phyloP scores from a whole-genome alignment of 2,113 vertebrate species.

The Anoplopoma fimbria region DNA sequence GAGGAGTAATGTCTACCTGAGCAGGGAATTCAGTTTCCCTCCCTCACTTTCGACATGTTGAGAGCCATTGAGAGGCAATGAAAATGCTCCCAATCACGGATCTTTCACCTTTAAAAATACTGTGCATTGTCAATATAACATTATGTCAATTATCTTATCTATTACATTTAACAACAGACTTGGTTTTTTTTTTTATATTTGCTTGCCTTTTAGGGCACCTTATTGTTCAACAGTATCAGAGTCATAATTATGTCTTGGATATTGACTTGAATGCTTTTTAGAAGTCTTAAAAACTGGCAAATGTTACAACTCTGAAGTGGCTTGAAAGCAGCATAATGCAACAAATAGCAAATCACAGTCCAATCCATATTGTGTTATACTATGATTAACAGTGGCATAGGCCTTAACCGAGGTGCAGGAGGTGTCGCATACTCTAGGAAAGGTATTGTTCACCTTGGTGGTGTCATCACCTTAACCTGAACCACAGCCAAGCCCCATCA shows the following conservation, averaged over 20 bases:
- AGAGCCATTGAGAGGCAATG: too few relatives aligned
- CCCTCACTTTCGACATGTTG: not conserved
- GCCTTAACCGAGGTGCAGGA: not conserved
- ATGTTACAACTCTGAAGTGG: too few relatives aligned
- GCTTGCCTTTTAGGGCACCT: not conserved
- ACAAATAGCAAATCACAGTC: not conserved
- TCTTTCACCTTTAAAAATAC: not conserved
- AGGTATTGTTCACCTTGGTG: not conserved
- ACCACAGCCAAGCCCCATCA: not conserved
- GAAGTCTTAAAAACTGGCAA: not conserved
- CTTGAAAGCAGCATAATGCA: not conserved
- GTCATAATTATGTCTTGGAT: not conserved
- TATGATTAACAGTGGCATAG: not conserved
- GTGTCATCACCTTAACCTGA: not conserved
- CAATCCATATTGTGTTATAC: not conserved
- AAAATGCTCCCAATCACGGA: too few relatives aligned
- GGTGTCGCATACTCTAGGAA: not conserved
- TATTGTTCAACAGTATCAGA: not conserved
- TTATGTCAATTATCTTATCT: not conserved
- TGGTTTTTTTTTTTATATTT: not conserved
- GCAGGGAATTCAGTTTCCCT: not conserved
- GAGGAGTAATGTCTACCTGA: not conserved
- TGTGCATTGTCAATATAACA: not conserved
- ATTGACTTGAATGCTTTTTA: not conserved
- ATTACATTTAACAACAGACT: not conserved